Evolutionary conservation across 2,888 invertebrate genomes (phyloP).

Genomic region (Acleris literana): DNA sequence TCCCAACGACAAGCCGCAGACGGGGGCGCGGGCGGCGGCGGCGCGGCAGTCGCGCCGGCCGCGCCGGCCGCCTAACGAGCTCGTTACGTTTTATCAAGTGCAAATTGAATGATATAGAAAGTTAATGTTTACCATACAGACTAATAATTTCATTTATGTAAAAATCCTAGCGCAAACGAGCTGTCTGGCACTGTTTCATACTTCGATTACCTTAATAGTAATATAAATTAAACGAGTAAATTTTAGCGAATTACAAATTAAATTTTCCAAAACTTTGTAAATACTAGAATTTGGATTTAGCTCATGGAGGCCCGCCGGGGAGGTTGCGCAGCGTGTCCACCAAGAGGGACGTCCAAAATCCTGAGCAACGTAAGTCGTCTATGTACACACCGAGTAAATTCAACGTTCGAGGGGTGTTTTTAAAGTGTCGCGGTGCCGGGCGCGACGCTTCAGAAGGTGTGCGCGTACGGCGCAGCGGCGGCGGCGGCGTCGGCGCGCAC

Average conservation of each 20-base stretch:
- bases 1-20: conserved; percentile 73
- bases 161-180: conserved; percentile 82
- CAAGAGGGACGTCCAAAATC: conserved; percentile 66
- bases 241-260: conserved; percentile 84
- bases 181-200: conserved; percentile 81
- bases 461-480: conserved; percentile 48
- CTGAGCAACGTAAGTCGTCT: conserved; percentile 77
- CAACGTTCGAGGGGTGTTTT: conserved; percentile 55
- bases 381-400: conserved; percentile 72
- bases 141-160: conserved; percentile 81
- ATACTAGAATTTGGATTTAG: conserved; percentile 79
- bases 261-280: conserved; percentile 83
- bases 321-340: conserved; percentile 46
- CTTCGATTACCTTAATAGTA: conserved; percentile 78
- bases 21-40: conserved; percentile 49
- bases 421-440: conserved; percentile 45
- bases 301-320: conserved; percentile 59
- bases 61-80: conserved; percentile 86
- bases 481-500: conserved; percentile 66
- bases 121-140: conserved; percentile 79
- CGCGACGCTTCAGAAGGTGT: conserved; percentile 53
- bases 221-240: conserved; percentile 82
- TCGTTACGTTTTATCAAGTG: conserved; percentile 71
- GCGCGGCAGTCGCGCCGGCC: conserved; percentile 84
- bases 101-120: conserved; percentile 76